phyloP scores from a whole-genome alignment of 1,140 invertebrate genomes.

The Drosophila asahinai region DNA sequence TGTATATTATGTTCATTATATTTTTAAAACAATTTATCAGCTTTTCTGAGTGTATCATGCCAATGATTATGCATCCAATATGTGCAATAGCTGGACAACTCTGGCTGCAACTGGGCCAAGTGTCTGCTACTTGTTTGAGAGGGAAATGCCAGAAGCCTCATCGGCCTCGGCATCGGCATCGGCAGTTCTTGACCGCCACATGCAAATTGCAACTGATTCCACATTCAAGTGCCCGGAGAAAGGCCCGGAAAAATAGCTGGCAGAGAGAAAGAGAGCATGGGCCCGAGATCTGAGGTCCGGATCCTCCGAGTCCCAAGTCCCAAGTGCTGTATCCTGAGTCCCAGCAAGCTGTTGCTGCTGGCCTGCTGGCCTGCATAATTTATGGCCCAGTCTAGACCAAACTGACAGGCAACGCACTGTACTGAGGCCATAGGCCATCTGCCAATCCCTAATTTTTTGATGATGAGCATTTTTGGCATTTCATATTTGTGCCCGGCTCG shows the following conservation, averaged over 20 bases:
- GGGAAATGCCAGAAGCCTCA: not conserved
- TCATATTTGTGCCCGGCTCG: slow-evolving; percentile 49
- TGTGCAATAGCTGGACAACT: slow-evolving; percentile 42
- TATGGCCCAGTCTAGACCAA: slow-evolving; percentile 72
- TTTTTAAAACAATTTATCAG: not conserved
- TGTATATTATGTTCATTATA: too few relatives aligned
- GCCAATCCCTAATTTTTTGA: slow-evolving; percentile 62
- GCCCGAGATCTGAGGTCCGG: slow-evolving; percentile 6
- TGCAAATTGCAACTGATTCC: slow-evolving; percentile 79
- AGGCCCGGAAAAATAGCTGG: slow-evolving; percentile 43
- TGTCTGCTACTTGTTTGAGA: slow-evolving; percentile 34
- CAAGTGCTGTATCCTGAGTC: slow-evolving; percentile 4
- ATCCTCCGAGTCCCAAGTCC: not conserved
- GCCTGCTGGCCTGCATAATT: slow-evolving; percentile 58
- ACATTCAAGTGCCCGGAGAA: slow-evolving; percentile 59
- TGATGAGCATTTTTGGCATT: slow-evolving; percentile 60
- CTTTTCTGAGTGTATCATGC: not conserved
- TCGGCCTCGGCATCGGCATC: slow-evolving; percentile 1
- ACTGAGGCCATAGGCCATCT: not conserved
- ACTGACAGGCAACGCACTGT: slow-evolving; percentile 46
- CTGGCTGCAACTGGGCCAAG: slow-evolving; percentile 67
- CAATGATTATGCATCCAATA: slow-evolving; percentile 46
- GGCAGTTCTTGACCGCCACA: slow-evolving; percentile 53
- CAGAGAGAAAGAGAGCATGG: slow-evolving; percentile 37
- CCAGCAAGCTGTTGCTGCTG: slow-evolving; percentile 59